Conservation (phyloP, 1,140 invertebrate species). For the Leptinotarsa lineolata region DNA sequence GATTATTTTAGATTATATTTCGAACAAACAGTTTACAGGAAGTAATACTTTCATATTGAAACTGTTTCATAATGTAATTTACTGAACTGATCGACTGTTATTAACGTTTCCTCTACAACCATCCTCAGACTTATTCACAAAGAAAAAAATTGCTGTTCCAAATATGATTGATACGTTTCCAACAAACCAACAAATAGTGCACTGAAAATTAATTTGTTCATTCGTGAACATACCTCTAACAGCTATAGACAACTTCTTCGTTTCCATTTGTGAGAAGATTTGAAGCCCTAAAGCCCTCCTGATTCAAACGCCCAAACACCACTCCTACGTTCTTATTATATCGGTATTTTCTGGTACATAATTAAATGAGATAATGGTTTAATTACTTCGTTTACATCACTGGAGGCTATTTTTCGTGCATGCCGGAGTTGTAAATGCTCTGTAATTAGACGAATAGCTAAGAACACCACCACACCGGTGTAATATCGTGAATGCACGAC, state of each 20-base stretch:
- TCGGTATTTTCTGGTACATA: constrained; percentile 31
- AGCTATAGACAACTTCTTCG: not conserved
- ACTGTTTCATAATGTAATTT: no score
- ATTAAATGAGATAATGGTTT: constrained; percentile 46
- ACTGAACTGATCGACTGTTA: no score
- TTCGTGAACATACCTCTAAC: no score
- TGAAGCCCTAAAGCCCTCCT: not conserved
- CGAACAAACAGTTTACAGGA: no score
- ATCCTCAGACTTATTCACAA: no score
- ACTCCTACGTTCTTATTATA: constrained; percentile 31
- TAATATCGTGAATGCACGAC: not conserved
- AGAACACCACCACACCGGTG: constrained; percentile 11
- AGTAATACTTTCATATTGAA: no score
- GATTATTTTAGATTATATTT: no score
- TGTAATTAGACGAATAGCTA: constrained; percentile 37
- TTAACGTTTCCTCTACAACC: no score
- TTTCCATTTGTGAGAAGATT: not conserved
- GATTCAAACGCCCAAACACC: constrained; percentile 8
- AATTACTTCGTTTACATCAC: constrained; percentile 44
- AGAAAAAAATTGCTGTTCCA: no score
- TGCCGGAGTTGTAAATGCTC: constrained; percentile 34
- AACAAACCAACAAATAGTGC: no score
- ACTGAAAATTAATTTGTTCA: no score
- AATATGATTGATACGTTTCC: no score
- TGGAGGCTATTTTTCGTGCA: constrained; percentile 33